These are phyloP conservation scores for Corapipo altera DNA, from an alignment of 2,113 vertebrate species.

Conservation along the genomic window DNA sequence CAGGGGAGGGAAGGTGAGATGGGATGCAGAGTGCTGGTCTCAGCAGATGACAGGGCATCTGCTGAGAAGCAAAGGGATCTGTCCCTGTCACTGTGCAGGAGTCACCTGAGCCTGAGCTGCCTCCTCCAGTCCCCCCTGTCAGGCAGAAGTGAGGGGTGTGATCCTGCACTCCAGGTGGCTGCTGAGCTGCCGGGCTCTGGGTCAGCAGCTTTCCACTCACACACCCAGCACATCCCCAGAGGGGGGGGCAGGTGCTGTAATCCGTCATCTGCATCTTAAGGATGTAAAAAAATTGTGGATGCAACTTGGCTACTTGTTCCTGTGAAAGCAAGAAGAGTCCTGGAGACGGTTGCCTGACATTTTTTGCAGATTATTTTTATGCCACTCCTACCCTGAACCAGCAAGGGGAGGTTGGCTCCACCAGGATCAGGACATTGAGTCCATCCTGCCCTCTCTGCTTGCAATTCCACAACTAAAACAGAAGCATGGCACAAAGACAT, in stretches of 20 bases:
- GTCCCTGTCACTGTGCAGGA: neutral
- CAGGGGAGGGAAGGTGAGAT: neutral
- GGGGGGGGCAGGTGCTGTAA: neutral
- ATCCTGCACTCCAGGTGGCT: neutral
- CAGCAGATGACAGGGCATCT: neutral
- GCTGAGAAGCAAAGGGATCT: neutral
- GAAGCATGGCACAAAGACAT: neutral
- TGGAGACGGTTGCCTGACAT: neutral
- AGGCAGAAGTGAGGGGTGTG: neutral
- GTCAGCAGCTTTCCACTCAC: neutral
- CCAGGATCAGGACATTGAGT: accelerated
- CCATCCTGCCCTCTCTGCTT: neutral
- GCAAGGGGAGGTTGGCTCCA: neutral
- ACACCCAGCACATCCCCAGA: neutral
- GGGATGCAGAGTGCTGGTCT: neutral
- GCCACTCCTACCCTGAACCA: neutral
- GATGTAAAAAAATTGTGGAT: neutral
- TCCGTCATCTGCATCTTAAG: neutral
- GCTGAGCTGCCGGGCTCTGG: neutral
- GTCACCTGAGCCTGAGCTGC: neutral
- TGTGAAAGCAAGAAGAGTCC: neutral
- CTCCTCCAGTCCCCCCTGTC: neutral
- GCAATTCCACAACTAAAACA: neutral
- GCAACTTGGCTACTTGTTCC: neutral
- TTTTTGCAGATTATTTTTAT: neutral